Conservation (phyloP, 2,113 vertebrate genomes). For the Oenanthe oenanthe region DNA sequence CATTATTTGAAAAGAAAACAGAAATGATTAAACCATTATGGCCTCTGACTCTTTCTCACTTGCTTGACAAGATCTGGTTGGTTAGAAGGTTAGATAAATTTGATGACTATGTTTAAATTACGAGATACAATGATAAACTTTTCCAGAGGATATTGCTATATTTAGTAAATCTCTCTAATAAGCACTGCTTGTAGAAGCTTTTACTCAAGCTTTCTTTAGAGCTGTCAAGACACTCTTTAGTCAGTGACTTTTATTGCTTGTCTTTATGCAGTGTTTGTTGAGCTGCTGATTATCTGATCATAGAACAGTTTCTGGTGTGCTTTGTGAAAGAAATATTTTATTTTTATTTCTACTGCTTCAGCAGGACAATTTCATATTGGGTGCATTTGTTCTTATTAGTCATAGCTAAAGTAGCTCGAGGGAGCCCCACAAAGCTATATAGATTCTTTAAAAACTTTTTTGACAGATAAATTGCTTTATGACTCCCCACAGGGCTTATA, state of each 20-base stretch:
- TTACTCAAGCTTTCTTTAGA: constrained; percentile 30
- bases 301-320: not conserved
- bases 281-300: constrained; percentile 39
- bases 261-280: constrained; percentile 6
- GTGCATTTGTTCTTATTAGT: constrained; percentile 34
- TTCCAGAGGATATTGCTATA: not conserved
- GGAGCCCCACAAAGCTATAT: not conserved
- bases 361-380: not conserved
- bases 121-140: not conserved
- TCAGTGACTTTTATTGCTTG: constrained; percentile 24
- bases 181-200: not conserved
- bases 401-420: not conserved
- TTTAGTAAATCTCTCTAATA: constrained; percentile 1
- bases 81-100: not conserved
- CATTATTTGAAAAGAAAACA: not conserved
- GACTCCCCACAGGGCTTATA: not conserved
- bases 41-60: not conserved
- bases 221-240: constrained; percentile 5
- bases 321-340: not conserved
- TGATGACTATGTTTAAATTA: not conserved
- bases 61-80: not conserved
- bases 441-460: not conserved
- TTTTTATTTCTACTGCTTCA: constrained; percentile 34
- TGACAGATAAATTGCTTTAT: constrained; percentile 1
- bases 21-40: not conserved